Conservation (phyloP, 2,113 vertebrate genomes). For the Podarcis raffonei region DNA sequence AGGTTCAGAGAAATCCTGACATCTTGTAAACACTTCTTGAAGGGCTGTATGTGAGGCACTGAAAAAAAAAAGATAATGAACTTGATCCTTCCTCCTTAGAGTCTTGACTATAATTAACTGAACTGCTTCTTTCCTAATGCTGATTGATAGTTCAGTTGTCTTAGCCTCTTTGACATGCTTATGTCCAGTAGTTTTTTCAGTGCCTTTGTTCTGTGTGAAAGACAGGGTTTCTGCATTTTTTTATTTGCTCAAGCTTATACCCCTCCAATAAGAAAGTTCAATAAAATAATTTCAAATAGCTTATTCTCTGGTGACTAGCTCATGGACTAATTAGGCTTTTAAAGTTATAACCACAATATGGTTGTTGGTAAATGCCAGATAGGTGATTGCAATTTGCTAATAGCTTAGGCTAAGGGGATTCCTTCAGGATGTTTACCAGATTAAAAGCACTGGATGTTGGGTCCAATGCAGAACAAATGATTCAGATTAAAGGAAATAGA, state of each 20-base stretch:
- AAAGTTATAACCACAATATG: not conserved
- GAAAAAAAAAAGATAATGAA: constrained; percentile 9
- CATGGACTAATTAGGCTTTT: not conserved
- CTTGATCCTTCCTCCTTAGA: not conserved
- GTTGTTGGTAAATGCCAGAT: not conserved
- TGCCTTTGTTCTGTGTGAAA: not conserved
- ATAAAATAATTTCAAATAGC: not conserved
- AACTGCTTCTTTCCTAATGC: not conserved
- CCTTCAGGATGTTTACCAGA: not conserved
- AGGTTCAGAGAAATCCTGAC: constrained; percentile 9
- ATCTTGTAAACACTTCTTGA: constrained; percentile 16
- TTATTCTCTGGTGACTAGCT: not conserved
- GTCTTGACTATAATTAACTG: constrained; percentile 8
- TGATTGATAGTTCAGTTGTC: constrained; percentile 7
- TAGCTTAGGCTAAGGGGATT: not conserved
- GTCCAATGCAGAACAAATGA: not conserved
- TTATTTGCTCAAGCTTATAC: not conserved
- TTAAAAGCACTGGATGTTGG: not conserved
- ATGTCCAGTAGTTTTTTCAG: not conserved
- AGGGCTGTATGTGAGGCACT: not conserved
- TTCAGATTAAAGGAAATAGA: not conserved
- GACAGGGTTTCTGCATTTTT: not conserved
- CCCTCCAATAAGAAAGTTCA: not conserved
- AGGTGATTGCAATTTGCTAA: not conserved
- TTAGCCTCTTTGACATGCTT: constrained; percentile 5